These are phyloP conservation scores for Zaprionus davidi DNA, from an alignment of 1,140 invertebrate species.

Conservation along the genomic window DNA sequence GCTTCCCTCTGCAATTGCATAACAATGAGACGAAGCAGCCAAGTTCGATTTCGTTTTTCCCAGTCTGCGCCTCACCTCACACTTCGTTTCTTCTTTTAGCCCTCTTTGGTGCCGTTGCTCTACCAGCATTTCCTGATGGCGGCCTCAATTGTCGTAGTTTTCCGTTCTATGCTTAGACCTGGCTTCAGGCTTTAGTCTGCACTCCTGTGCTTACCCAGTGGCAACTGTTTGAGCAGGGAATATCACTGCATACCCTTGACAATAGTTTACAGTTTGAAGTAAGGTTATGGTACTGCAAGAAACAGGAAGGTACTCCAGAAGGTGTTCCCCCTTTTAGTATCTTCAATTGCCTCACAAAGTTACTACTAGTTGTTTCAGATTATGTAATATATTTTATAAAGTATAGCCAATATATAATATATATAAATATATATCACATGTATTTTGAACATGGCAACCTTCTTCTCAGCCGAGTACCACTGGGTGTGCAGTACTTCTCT, in stretches of 20 bases:
- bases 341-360: too few relatives aligned
- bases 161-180: background rate
- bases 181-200: background rate
- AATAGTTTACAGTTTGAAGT: too few relatives aligned
- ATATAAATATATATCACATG: too few relatives aligned
- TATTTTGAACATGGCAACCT: too few relatives aligned
- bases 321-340: background rate
- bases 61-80: background rate
- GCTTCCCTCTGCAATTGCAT: slow-evolving; percentile 69
- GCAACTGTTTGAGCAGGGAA: too few relatives aligned
- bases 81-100: background rate
- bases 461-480: background rate
- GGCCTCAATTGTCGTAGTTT: slow-evolving; percentile 69
- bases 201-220: background rate
- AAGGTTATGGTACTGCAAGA: too few relatives aligned
- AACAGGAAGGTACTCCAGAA: too few relatives aligned
- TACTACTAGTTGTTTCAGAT: too few relatives aligned
- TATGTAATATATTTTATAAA: too few relatives aligned
- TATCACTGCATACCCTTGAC: too few relatives aligned
- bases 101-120: background rate
- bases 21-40: slow-evolving; percentile 62
- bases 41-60: slow-evolving; percentile 42
- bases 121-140: slow-evolving; percentile 52
- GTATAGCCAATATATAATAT: too few relatives aligned
- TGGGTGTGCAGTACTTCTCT: background rate